These are phyloP conservation scores for Selenia dentaria DNA, from an alignment of 2,888 invertebrate species.

Conservation along the genomic window DNA sequence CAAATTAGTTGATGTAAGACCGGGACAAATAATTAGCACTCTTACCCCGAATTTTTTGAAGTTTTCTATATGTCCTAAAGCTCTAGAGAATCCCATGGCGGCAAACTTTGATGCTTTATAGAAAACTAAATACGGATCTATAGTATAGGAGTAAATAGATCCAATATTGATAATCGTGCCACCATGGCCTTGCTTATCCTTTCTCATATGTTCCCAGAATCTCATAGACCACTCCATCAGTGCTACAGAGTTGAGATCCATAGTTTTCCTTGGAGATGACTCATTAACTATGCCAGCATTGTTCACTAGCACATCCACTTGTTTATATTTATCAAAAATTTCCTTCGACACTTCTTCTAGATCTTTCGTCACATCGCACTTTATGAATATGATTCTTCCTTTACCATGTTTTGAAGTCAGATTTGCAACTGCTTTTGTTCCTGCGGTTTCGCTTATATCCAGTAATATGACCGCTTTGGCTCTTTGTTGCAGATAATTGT, in stretches of 20 bases:
- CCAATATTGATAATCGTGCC: constrained; percentile 86
- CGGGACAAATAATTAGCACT: constrained; percentile 54
- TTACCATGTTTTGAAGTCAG: constrained; percentile 60
- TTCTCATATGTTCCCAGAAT: constrained; percentile 77
- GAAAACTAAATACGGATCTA: constrained; percentile 73
- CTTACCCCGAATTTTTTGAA: constrained; percentile 69
- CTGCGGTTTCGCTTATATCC: constrained; percentile 19
- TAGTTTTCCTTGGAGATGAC: constrained; percentile 31
- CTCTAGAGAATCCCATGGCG: constrained; percentile 70
- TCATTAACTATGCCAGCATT: constrained; percentile 57
- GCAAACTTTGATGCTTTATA: constrained; percentile 84
- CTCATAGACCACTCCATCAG: constrained; percentile 57
- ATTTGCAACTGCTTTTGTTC: constrained; percentile 6
- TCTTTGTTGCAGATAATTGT: constrained; percentile 56
- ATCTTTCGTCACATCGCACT: constrained; percentile 73
- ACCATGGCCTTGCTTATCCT: constrained; percentile 77
- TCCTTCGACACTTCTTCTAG: constrained; percentile 59
- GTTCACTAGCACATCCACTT: constrained; percentile 61
- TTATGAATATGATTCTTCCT: constrained; percentile 63
- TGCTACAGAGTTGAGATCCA: constrained; percentile 51
- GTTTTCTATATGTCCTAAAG: constrained; percentile 62
- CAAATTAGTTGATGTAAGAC: constrained; percentile 17
- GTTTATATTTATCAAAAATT: constrained; percentile 41
- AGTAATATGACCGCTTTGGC: constrained; percentile 56
- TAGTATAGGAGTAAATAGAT: constrained; percentile 80